Evolutionary conservation across 2,888 invertebrate genomes (phyloP).

Genomic region (Mycalesis mineus): DNA sequence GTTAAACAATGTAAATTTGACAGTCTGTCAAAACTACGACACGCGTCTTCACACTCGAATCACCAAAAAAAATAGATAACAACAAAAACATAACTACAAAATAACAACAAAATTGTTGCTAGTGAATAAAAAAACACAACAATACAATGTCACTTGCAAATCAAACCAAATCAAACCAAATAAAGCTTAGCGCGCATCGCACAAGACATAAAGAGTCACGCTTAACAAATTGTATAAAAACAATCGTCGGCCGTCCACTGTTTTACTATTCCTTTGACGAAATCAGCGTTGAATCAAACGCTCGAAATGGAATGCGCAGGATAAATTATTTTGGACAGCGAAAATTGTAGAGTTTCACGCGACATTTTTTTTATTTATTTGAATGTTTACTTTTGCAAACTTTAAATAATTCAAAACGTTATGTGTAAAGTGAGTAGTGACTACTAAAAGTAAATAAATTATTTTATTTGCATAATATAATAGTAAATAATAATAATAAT

Average conservation of each 20-base stretch:
- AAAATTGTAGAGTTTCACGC: slow-evolving; percentile 35
- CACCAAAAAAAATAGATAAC: slow-evolving; percentile 55
- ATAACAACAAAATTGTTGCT: slow-evolving; percentile 50
- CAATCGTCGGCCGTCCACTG: slow-evolving; percentile 64
- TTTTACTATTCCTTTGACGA: slow-evolving; percentile 73
- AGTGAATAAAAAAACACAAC: slow-evolving; percentile 44
- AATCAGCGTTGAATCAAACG: slow-evolving; percentile 72
- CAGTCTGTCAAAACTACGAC: slow-evolving; percentile 70
- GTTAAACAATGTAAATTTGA: slow-evolving; percentile 69
- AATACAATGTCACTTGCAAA: slow-evolving; percentile 70
- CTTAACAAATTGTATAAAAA: slow-evolving; percentile 72
- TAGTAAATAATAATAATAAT: too few relatives aligned
- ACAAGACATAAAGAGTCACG: slow-evolving; percentile 57
- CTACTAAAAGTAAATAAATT: too few relatives aligned
- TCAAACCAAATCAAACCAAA: slow-evolving; percentile 71
- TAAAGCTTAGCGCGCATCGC: slow-evolving; percentile 49
- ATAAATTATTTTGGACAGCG: slow-evolving; percentile 35
- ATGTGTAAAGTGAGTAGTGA: too few relatives aligned
- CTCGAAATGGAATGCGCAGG: slow-evolving; percentile 67
- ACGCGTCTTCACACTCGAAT: slow-evolving; percentile 51
- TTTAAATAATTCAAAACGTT: too few relatives aligned
- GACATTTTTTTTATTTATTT: background rate
- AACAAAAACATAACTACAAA: slow-evolving; percentile 44
- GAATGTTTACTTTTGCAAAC: too few relatives aligned
- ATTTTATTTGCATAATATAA: too few relatives aligned